Conservation (phyloP, 2,113 vertebrate genomes). For the Percina caprodes region DNA sequence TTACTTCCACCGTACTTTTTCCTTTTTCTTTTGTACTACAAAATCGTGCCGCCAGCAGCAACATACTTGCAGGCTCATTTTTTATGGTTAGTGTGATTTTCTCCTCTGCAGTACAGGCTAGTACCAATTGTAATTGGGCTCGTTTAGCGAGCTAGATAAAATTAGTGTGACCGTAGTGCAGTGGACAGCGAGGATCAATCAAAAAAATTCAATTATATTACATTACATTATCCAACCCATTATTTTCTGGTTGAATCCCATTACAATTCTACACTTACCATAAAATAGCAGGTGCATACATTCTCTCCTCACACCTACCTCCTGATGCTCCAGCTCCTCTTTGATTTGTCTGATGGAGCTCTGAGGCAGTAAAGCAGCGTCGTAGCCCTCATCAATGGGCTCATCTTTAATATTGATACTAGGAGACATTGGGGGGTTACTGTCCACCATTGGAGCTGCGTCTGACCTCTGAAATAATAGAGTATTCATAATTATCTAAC, state of each 20-base stretch:
- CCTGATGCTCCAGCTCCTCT: conserved; percentile 93
- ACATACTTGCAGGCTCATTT: too few relatives aligned
- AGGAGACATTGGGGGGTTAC: conserved; percentile 86
- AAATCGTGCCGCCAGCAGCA: too few relatives aligned
- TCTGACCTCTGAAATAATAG: conserved; percentile 54
- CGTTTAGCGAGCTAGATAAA: too few relatives aligned
- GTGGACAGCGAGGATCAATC: too few relatives aligned
- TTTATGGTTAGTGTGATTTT: too few relatives aligned
- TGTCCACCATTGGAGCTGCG: conserved; percentile 52
- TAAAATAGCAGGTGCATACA: background rate
- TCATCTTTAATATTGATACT: conserved; percentile 95
- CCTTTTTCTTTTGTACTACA: too few relatives aligned
- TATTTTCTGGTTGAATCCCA: background rate
- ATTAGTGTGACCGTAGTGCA: too few relatives aligned
- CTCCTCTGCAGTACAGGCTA: too few relatives aligned
- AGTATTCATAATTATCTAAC: background rate
- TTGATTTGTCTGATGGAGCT: conserved; percentile 89
- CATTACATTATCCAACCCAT: background rate
- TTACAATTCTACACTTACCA: background rate
- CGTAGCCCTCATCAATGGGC: conserved; percentile 97
- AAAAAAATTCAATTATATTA: too few relatives aligned
- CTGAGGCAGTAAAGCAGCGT: conserved; percentile 88
- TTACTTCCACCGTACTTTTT: too few relatives aligned
- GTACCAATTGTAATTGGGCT: too few relatives aligned
- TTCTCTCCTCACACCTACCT: conserved; percentile 83